A percentile compares a stretch with the other conserved stretches of the same genome.
These are phyloP conservation scores for Monodelphis domestica DNA, from an alignment of 2,797 vertebrate genomes.

Conservation along the genomic window DNA sequence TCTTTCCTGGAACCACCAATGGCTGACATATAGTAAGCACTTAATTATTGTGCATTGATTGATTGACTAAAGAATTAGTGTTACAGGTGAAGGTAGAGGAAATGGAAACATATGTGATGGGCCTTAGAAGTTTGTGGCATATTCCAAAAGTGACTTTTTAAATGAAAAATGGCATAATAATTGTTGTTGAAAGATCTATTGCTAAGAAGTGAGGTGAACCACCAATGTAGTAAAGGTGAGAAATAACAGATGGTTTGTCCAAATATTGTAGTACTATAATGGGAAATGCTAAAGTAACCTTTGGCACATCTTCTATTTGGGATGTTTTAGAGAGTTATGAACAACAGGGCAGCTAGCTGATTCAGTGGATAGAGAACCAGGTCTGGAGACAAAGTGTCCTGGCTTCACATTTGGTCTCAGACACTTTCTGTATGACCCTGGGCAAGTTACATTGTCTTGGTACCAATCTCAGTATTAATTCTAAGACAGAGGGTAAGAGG, in stretches of 20 bases:
- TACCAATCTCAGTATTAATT: too few relatives aligned
- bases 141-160: neutral
- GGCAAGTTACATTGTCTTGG: too few relatives aligned
- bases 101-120: neutral
- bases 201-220: neutral
- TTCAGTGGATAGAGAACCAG: too few relatives aligned
- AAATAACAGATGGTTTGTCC: neutral
- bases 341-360: too few relatives aligned
- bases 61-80: neutral
- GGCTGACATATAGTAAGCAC: neutral
- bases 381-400: too few relatives aligned
- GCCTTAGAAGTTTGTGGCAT: neutral
- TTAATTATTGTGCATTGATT: neutral
- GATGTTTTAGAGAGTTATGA: too few relatives aligned
- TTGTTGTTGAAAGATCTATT: neutral
- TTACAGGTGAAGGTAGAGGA: neutral
- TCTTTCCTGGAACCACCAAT: neutral
- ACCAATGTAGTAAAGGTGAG: neutral
- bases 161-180: neutral
- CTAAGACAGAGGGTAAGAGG: too few relatives aligned
- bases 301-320: neutral
- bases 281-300: neutral
- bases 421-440: too few relatives aligned
- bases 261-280: neutral
- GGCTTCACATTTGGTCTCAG: too few relatives aligned